Conservation (phyloP, 35 echinoderm and acorn worm species). For the Nesometra sesokonis region DNA sequence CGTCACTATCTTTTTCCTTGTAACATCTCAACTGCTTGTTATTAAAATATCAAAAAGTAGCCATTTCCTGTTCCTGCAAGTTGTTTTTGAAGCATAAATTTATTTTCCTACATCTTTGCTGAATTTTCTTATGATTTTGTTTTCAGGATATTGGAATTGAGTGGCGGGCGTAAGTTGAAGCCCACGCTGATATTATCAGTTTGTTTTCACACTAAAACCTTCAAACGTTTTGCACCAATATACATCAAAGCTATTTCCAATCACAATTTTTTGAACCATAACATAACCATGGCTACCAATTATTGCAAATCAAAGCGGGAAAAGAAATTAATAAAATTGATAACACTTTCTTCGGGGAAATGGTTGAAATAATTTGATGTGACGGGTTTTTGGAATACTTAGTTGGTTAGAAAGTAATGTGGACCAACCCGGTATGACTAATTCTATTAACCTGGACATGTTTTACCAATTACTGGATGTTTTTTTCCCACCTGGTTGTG, state of each 20-base stretch:
- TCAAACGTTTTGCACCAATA: neutral
- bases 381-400: neutral
- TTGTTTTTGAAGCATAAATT: too few species aligned
- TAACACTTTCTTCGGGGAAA: neutral
- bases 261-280: neutral
- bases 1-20: too few species aligned
- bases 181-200: neutral
- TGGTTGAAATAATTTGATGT: neutral
- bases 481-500: neutral
- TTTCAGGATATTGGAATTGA: neutral
- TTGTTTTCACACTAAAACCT: neutral
- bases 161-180: neutral
- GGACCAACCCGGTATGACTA: neutral
- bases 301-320: neutral
- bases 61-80: too few species aligned
- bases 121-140: neutral
- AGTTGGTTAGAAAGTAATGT: neutral
- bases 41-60: too few species aligned
- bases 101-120: too few species aligned
- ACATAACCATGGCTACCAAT: too few species aligned
- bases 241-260: neutral
- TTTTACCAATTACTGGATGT: neutral
- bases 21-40: too few species aligned
- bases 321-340: neutral
- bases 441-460: neutral